Conservation (phyloP, 2,888 invertebrate species). For the Cephus runcator region DNA sequence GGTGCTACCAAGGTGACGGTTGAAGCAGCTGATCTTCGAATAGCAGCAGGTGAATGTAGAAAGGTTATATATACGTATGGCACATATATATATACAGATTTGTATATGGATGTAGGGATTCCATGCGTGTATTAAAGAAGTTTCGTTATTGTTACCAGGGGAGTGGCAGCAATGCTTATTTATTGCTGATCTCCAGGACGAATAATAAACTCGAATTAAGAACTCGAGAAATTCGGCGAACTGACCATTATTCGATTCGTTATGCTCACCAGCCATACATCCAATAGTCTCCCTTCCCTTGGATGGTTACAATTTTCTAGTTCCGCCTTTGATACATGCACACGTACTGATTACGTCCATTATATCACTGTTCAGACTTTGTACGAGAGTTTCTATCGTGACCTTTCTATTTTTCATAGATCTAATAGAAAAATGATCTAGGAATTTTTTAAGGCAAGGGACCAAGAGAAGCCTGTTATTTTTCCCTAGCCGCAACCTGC, state of each 20-base stretch:
- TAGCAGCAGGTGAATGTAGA: slow-evolving; percentile 63
- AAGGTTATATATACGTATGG: slow-evolving; percentile 9
- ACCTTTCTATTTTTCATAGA: not conserved
- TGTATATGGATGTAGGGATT: slow-evolving; percentile 40
- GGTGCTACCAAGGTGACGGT: slow-evolving; percentile 63
- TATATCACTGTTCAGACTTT: not conserved
- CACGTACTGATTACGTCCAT: not conserved
- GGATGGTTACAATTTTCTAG: not conserved
- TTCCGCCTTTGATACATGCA: not conserved
- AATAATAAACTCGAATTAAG: not conserved
- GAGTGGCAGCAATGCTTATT: slow-evolving; percentile 36
- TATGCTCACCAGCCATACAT: not conserved
- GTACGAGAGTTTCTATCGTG: not conserved
- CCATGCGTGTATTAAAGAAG: slow-evolving; percentile 57
- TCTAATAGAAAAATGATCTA: not conserved
- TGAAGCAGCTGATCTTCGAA: slow-evolving; percentile 63
- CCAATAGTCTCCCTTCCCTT: not conserved
- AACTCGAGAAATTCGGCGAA: not conserved
- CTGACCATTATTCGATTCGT: not conserved
- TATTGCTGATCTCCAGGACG: slow-evolving; percentile 25
- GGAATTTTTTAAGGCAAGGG: not conserved
- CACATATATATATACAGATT: slow-evolving; percentile 5
- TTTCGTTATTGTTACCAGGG: slow-evolving; percentile 63
- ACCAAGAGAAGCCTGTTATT: too few relatives aligned
- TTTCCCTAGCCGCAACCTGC: too few relatives aligned